Evolutionary conservation across 2,888 invertebrate genomes (phyloP).

Genomic region (Scaptomyza parva): DNA sequence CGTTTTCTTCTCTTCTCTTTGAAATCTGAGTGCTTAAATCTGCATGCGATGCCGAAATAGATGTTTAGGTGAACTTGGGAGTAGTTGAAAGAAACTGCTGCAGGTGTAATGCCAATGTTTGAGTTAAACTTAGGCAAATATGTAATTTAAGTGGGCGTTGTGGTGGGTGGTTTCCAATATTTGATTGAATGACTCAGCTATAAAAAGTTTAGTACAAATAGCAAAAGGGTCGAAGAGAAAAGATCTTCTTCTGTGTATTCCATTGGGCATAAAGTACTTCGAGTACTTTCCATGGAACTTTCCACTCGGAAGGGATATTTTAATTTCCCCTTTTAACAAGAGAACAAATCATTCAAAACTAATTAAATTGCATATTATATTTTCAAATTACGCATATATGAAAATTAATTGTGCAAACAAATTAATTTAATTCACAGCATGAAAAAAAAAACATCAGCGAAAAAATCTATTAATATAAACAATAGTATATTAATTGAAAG

Average conservation of each 20-base stretch:
- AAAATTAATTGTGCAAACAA: constrained; percentile 75
- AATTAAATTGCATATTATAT: neutral
- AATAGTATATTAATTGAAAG: constrained; percentile 79
- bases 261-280: neutral
- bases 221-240: too few species aligned
- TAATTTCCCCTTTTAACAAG: neutral
- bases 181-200: constrained; percentile 23
- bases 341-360: neutral
- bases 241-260: neutral
- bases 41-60: constrained; percentile 1
- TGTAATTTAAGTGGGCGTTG: constrained; percentile 45
- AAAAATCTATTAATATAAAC: constrained; percentile 74
- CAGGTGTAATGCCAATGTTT: constrained; percentile 45
- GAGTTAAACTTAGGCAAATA: constrained; percentile 40
- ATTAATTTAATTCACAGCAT: constrained; percentile 48
- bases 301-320: neutral
- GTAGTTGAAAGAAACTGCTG: constrained; percentile 31
- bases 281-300: neutral
- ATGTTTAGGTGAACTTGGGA: neutral
- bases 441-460: constrained; percentile 30
- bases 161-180: constrained; percentile 4
- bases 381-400: neutral
- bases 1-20: neutral
- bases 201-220: neutral
- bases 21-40: constrained; percentile 19